Conservation (phyloP, 2,113 vertebrate species). For the Poecilia latipinna region DNA sequence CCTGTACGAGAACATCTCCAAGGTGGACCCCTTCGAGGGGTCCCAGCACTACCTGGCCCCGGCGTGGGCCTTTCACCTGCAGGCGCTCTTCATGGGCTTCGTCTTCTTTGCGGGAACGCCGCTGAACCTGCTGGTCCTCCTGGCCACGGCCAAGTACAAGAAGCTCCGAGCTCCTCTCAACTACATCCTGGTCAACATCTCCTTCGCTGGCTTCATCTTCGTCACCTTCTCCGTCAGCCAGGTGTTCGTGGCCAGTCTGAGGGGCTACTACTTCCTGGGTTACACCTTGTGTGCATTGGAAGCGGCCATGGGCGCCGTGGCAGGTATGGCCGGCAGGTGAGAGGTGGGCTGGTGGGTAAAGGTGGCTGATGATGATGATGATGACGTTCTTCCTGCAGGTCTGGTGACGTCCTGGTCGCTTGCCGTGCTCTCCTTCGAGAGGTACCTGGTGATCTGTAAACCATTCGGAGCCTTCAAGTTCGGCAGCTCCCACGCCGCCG, state of each 20-base stretch:
- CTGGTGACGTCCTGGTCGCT: slow-evolving; percentile 85
- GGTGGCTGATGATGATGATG: not conserved
- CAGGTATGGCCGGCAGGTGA: slow-evolving; percentile 50
- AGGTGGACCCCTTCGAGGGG: slow-evolving; percentile 82
- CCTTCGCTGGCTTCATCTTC: slow-evolving; percentile 78
- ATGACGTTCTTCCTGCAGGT: slow-evolving; percentile 31
- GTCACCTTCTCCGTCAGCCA: slow-evolving; percentile 80
- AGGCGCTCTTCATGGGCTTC: slow-evolving; percentile 84
- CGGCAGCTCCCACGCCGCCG: slow-evolving; percentile 73
- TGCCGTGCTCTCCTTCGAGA: slow-evolving; percentile 85
- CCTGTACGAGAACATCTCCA: slow-evolving; percentile 83
- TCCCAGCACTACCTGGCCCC: slow-evolving; percentile 87
- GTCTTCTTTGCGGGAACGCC: slow-evolving; percentile 81
- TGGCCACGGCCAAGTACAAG: slow-evolving; percentile 83
- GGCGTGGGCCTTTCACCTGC: slow-evolving; percentile 83
- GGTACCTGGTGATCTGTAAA: slow-evolving; percentile 87
- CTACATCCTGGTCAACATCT: slow-evolving; percentile 87
- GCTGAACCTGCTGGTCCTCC: slow-evolving; percentile 80
- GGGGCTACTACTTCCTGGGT: slow-evolving; percentile 84
- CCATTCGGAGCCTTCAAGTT: slow-evolving; percentile 86
- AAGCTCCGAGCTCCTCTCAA: slow-evolving; percentile 85
- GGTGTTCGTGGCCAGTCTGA: slow-evolving; percentile 79
- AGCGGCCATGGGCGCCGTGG: slow-evolving; percentile 70
- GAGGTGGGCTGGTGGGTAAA: not conserved
- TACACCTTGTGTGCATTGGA: slow-evolving; percentile 78